A percentile compares a stretch with the other conserved stretches of the same genome.
Conservation (phyloP, 2,113 vertebrate species). For the Ploceus nigricollis region DNA sequence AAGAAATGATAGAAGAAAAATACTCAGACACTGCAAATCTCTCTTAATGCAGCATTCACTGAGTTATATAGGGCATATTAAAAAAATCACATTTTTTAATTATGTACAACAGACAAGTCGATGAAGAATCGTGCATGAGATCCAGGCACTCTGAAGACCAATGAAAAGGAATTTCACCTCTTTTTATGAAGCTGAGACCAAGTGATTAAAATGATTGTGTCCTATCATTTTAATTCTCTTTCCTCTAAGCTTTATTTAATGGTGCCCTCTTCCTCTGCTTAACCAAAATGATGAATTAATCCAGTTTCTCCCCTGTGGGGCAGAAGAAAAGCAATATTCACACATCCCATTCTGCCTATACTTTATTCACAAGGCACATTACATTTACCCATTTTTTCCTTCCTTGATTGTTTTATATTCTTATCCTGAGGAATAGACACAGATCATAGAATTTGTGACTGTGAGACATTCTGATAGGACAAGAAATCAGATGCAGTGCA, state of each 20-base stretch:
- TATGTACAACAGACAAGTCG: not conserved
- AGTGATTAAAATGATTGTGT: slow-evolving; percentile 40
- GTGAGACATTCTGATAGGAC: not conserved
- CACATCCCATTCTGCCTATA: not conserved
- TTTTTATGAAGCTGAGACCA: slow-evolving; percentile 44
- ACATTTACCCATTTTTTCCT: not conserved
- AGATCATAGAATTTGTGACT: not conserved
- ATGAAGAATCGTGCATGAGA: slow-evolving; percentile 44
- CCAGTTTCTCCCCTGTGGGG: slow-evolving; percentile 23
- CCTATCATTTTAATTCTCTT: slow-evolving; percentile 54
- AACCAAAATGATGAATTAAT: slow-evolving; percentile 54
- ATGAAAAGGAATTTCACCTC: slow-evolving; percentile 52
- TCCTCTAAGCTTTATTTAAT: slow-evolving; percentile 47
- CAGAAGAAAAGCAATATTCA: slow-evolving; percentile 49
- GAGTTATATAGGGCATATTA: not conserved
- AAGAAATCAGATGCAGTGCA: not conserved
- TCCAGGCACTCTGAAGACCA: slow-evolving; percentile 31
- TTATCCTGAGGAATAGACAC: slow-evolving; percentile 22
- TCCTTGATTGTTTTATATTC: slow-evolving; percentile 9
- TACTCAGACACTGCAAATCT: not conserved
- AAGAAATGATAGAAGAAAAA: not conserved
- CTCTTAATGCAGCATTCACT: not conserved
- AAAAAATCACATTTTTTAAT: slow-evolving; percentile 19
- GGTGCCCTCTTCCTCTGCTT: slow-evolving; percentile 28
- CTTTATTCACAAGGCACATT: slow-evolving; percentile 29